Base-by-base conservation (phyloP, 2,888 invertebrate species). In the Julus scanicus region DNA sequence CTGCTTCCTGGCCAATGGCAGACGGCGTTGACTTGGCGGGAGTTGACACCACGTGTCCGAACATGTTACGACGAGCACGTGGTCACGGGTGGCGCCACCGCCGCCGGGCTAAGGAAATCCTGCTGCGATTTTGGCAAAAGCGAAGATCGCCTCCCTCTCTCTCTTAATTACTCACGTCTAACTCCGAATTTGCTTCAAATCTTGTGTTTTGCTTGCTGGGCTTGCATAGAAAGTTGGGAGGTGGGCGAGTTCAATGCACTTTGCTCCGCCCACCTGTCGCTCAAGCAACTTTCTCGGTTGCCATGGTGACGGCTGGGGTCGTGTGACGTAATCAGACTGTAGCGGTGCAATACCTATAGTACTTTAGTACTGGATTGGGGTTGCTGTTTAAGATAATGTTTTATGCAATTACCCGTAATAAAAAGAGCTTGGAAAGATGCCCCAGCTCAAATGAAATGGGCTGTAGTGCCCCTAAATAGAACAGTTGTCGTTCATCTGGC, bases 181-280 rank as follows among this genome's bases (percentile, higher is more conserved):
- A n/a, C 57, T 57, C n/a, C 17, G 8, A 5, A 57, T 57, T n/a
- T 57, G 57, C 13, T 57, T n/a, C 4, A 17, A 17, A 57, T 57
- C n/a, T n/a, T 57, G 57, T 57, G 17, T 57, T 17, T 4, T 57
- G 17, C n/a, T n/a, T 17, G 17, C 53, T 17, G 17, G 17, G 53
- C 53, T 53, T 49, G 9, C 49, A 49, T 13, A 11, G 6, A 6
- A 49, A 29, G n/a, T 17, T 6, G 57, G 1, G 57, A 57, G n/a
- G 57, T 57, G 57, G 57, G 57, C 57, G 57, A 40, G 84, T 13
- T 84, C 84, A 84, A 84, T 84, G 84, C 37, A 40, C 84, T 37
- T 40, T 84, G 84, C 84, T 9, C 84, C 84, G 84, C 84, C 40
- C 84, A 84, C 84, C 84, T 84, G 84, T 84, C 84, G 84, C 84